Percentiles rank a stretch among this genome's conserved stretches.
phyloP scores from a whole-genome alignment of 2,797 vertebrate species.

The Caiman crocodilus region DNA sequence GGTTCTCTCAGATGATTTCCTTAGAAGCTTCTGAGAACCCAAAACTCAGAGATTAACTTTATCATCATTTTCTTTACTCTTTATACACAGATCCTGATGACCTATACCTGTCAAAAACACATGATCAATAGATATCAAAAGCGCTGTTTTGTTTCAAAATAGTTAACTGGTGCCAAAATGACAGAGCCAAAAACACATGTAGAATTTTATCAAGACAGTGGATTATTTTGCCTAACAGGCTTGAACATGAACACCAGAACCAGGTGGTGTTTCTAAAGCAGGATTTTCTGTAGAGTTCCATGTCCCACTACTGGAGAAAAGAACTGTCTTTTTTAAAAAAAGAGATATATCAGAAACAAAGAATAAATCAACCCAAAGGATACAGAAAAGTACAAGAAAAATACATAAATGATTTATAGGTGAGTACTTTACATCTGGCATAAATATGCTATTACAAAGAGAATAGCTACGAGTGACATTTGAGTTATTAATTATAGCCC shows the following conservation, averaged over 20 bases:
- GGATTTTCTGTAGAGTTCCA: neutral
- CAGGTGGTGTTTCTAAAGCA: neutral
- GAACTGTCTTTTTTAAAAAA: neutral
- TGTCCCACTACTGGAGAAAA: neutral
- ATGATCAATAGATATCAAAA: constrained; percentile 33
- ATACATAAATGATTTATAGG: neutral
- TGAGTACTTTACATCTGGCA: neutral
- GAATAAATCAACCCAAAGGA: neutral
- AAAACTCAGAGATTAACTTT: neutral
- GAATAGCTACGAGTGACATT: neutral
- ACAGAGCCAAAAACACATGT: neutral
- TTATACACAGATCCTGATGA: neutral
- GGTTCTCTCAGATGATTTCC: neutral
- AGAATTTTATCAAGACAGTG: neutral
- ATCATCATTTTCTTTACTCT: neutral
- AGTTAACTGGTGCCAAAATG: constrained; percentile 40
- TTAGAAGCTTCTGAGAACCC: neutral
- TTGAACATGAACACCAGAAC: constrained; percentile 27
- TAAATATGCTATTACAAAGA: neutral
- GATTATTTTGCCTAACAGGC: constrained; percentile 16
- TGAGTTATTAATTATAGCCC: neutral
- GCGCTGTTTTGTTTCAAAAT: constrained; percentile 33
- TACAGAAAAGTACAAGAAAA: neutral
- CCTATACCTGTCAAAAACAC: neutral
- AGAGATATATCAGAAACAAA: neutral